Evolutionary conservation across 2,113 vertebrate genomes (phyloP).

Genomic region (Phylloscopus trochilus): DNA sequence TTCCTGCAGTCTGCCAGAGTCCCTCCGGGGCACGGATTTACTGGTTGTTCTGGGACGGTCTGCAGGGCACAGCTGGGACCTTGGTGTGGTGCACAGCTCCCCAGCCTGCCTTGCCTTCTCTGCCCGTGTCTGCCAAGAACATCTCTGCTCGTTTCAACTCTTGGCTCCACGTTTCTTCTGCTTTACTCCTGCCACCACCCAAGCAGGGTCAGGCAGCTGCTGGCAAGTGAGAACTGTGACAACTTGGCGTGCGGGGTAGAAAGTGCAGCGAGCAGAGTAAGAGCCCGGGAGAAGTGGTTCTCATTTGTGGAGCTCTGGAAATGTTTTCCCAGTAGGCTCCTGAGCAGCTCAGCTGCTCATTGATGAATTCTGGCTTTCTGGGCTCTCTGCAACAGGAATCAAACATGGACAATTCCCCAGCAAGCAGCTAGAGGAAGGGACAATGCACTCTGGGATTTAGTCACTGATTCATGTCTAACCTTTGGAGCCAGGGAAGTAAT

Average conservation of each 20-base stretch:
- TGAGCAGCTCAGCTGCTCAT: neutral
- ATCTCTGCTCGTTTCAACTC: neutral
- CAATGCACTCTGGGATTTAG: neutral
- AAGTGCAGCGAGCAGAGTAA: neutral
- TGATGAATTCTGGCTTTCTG: neutral
- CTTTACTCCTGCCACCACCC: conserved; percentile 14
- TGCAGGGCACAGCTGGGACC: neutral
- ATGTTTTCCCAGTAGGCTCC: neutral
- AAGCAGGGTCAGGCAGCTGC: conserved; percentile 9
- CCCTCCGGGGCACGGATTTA: neutral
- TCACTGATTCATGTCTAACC: neutral
- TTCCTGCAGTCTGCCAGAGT: neutral
- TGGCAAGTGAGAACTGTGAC: conserved; percentile 8
- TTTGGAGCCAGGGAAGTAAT: neutral
- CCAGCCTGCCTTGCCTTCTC: neutral
- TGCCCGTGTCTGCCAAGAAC: neutral
- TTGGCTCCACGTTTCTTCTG: neutral
- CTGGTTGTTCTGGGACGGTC: neutral
- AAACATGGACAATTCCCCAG: neutral
- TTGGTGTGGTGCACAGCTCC: neutral
- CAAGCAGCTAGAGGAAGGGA: neutral
- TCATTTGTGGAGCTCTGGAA: neutral
- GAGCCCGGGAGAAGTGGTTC: neutral
- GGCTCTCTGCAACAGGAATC: neutral
- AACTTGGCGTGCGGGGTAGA: neutral